Percentiles rank a stretch among this genome's conserved stretches.
These are phyloP conservation scores for Steatocranus sp. DNA, from an alignment of 2,797 vertebrate genomes.

Conservation along the genomic window DNA sequence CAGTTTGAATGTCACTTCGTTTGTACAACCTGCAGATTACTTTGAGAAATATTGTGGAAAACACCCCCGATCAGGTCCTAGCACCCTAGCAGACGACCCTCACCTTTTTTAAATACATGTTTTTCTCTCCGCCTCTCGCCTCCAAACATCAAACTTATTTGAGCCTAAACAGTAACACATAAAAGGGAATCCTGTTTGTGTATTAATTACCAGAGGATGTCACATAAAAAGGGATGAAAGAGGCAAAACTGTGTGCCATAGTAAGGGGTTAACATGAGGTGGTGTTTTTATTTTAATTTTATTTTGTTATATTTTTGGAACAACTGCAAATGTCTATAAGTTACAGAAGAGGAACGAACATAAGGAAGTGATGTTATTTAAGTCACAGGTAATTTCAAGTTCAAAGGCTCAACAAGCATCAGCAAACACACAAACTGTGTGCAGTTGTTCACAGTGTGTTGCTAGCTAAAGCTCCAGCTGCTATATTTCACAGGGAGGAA, in stretches of 20 bases:
- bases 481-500: neutral
- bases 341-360: neutral
- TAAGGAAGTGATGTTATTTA: neutral
- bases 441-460: neutral
- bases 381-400: neutral
- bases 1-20: neutral
- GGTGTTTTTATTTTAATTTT: neutral
- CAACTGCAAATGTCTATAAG: accelerated
- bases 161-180: neutral
- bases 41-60: neutral
- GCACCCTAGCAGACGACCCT: neutral
- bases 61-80: neutral
- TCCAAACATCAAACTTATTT: neutral
- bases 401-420: neutral
- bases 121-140: neutral
- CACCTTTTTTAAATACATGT: neutral
- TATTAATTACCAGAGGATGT: neutral
- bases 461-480: neutral
- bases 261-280: neutral
- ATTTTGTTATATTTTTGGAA: neutral
- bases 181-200: neutral
- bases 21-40: neutral
- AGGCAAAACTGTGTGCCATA: accelerated
- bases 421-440: neutral
- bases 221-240: accelerated